These are phyloP conservation scores for Catajapyx aquilonaris DNA, from an alignment of 1,140 invertebrate species.

Conservation along the genomic window DNA sequence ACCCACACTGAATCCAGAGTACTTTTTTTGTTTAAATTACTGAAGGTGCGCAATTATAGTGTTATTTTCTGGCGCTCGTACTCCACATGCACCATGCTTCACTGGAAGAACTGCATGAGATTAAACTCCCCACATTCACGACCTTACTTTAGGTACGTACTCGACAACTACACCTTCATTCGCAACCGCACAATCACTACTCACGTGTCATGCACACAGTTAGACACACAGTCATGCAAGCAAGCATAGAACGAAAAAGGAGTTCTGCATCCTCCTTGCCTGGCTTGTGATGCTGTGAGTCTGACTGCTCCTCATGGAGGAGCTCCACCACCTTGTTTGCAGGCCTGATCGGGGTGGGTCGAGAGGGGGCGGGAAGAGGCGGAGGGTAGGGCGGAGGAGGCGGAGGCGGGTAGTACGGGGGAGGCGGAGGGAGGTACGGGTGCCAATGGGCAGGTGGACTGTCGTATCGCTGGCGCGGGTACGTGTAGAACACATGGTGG, in stretches of 20 bases:
- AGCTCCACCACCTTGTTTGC: constrained; percentile 22
- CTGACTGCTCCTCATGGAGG: constrained; percentile 23
- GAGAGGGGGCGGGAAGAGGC: background rate
- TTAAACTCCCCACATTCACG: too few relatives aligned
- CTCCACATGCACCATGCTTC: too few relatives aligned
- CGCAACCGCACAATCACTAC: too few relatives aligned
- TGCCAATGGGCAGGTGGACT: background rate
- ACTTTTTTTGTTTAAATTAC: too few relatives aligned
- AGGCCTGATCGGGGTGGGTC: background rate
- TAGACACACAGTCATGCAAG: background rate
- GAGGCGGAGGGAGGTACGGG: background rate
- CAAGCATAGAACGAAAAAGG: background rate
- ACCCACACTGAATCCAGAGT: too few relatives aligned
- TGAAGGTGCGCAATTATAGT: too few relatives aligned
- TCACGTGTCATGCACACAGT: background rate
- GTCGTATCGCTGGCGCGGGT: background rate
- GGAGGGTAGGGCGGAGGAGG: background rate
- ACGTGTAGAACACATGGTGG: background rate
- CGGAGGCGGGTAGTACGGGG: background rate
- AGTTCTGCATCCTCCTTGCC: constrained; percentile 19
- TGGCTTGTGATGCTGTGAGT: constrained; percentile 20
- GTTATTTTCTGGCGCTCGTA: too few relatives aligned
- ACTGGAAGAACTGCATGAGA: too few relatives aligned
- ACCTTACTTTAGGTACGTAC: too few relatives aligned
- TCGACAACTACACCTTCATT: too few relatives aligned